Conservation (phyloP, 2,888 invertebrate genomes). For the Trachelus iudaicus region DNA sequence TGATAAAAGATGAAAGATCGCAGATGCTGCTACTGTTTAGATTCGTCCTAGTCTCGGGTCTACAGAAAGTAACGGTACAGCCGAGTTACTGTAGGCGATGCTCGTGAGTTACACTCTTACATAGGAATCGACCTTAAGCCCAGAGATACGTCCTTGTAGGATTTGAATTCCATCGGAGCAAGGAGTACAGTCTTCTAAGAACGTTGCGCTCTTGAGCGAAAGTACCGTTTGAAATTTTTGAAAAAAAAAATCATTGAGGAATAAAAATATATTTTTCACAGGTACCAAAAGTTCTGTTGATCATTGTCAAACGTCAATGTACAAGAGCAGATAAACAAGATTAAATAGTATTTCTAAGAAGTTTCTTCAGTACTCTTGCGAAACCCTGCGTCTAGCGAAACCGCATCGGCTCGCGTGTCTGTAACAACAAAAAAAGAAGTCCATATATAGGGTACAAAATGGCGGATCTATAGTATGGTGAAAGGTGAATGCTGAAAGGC, state of each 20-base stretch:
- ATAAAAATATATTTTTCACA: neutral
- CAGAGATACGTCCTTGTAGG: slow-evolving; percentile 45
- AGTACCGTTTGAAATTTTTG: neutral
- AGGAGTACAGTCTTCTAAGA: neutral
- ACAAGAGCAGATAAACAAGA: neutral
- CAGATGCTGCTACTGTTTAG: slow-evolving; percentile 1
- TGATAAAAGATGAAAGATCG: neutral
- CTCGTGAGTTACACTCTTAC: neutral
- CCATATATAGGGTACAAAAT: slow-evolving; percentile 29
- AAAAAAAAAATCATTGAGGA: neutral
- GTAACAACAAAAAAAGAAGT: slow-evolving; percentile 4
- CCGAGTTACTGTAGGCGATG: slow-evolving; percentile 44
- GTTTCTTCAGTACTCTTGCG: neutral
- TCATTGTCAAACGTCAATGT: slow-evolving; percentile 11
- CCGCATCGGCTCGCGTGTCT: neutral
- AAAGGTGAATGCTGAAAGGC: slow-evolving; percentile 43
- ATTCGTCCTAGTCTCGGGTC: slow-evolving; percentile 16
- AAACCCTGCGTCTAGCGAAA: neutral
- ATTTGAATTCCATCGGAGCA: slow-evolving; percentile 25
- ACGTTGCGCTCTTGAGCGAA: neutral
- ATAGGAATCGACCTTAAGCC: slow-evolving; percentile 36
- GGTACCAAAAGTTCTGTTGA: neutral
- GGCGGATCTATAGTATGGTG: slow-evolving; percentile 37
- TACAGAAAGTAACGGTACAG: slow-evolving; percentile 50
- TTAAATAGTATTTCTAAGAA: neutral